A percentile compares a stretch with the other conserved stretches of the same genome.
Evolutionary conservation across 2,113 vertebrate genomes (phyloP).

Genomic region (Scartelaos histophorus): DNA sequence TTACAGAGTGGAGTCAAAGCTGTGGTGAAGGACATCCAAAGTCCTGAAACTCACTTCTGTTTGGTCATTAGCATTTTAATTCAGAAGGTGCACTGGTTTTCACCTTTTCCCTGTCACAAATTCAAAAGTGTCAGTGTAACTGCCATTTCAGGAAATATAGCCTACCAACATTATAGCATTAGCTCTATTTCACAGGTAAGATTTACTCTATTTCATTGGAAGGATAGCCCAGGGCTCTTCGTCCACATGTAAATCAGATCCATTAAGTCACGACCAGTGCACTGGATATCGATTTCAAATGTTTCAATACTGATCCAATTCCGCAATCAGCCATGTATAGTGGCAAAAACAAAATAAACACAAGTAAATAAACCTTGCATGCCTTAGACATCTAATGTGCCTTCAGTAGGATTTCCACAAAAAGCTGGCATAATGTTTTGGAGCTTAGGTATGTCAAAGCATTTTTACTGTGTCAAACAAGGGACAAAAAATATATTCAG

Average conservation of each 20-base stretch:
- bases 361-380: no score
- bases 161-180: not conserved
- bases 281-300: no score
- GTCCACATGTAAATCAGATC: not conserved
- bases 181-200: not conserved
- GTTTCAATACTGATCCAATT: no score
- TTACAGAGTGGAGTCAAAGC: conserved; percentile 13
- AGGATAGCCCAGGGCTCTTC: not conserved
- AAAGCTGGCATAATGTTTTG: not conserved
- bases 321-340: no score
- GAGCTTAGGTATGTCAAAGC: not conserved
- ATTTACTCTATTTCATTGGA: not conserved
- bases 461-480: not conserved
- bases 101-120: not conserved
- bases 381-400: no score
- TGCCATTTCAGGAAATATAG: not conserved
- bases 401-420: not conserved
- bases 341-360: no score
- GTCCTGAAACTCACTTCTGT: not conserved
- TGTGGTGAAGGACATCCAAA: conserved; percentile 11
- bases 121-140: conserved; percentile 1
- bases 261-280: not conserved
- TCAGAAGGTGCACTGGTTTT: not conserved
- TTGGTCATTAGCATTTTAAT: conserved; percentile 10
- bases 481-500: not conserved